Conservation (phyloP, 2,888 invertebrate genomes). For the Dinocampus coccinellae region DNA sequence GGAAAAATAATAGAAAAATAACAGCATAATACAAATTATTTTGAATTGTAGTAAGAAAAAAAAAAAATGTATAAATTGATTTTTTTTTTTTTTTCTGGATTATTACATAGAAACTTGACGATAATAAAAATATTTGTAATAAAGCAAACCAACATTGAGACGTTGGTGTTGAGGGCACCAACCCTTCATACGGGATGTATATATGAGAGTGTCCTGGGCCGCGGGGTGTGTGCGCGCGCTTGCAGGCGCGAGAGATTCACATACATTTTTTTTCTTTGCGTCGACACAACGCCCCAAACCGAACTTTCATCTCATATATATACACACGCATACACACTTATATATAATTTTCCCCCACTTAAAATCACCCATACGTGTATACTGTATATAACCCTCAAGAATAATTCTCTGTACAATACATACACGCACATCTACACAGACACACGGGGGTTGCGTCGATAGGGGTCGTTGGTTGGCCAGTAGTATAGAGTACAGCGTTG, state of each 20-base stretch:
- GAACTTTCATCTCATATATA: neutral
- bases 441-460: slow-evolving; percentile 30
- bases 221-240: neutral
- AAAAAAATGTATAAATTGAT: no score
- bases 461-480: slow-evolving; percentile 41
- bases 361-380: neutral
- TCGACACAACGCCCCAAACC: neutral
- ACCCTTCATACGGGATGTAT: neutral
- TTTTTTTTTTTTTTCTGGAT: no score
- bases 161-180: slow-evolving; percentile 1
- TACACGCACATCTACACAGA: neutral
- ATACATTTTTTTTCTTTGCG: neutral
- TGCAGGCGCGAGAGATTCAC: neutral
- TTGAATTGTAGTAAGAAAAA: no score
- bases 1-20: neutral
- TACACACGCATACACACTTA: neutral
- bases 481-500: slow-evolving; percentile 22
- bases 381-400: neutral
- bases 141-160: neutral
- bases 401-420: neutral
- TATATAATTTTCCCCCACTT: neutral
- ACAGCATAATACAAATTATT: no score
- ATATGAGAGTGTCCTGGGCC: slow-evolving; percentile 12
- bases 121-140: neutral
- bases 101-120: neutral